Evolutionary conservation across 2,797 vertebrate genomes (phyloP).

Genomic region (Nannoperca australis): DNA sequence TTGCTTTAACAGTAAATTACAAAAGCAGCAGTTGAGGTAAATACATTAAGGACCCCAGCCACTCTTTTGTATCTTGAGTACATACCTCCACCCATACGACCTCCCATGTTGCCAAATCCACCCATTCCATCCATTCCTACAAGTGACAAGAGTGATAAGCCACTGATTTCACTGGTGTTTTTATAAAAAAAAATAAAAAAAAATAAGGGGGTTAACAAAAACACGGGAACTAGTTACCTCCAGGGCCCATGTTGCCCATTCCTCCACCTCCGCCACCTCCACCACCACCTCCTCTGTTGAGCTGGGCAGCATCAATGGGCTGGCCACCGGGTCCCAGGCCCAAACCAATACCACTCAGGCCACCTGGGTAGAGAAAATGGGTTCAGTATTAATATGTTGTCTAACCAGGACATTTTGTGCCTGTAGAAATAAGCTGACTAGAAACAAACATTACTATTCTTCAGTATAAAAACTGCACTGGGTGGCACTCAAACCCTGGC

Average conservation of each 20-base stretch:
- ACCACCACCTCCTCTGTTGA: conserved; percentile 90
- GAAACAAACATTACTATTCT: neutral
- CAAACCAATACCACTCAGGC: conserved; percentile 95
- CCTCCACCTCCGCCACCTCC: conserved; percentile 83
- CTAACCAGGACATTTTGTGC: neutral
- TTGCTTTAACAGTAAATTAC: neutral
- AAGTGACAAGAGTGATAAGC: conserved; percentile 62
- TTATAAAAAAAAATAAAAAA: too few relatives aligned
- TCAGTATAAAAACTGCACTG: neutral
- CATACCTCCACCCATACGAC: conserved; percentile 97
- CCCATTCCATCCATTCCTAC: conserved; percentile 96
- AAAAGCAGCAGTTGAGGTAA: neutral
- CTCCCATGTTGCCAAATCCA: conserved; percentile 91
- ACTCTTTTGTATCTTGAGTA: neutral
- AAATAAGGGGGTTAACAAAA: too few relatives aligned
- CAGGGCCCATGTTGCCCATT: conserved; percentile 94
- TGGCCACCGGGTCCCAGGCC: conserved; percentile 97
- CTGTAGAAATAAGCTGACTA: neutral
- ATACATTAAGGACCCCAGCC: fast-evolving
- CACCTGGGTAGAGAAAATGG: conserved; percentile 83
- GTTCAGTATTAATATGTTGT: neutral
- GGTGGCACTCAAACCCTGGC: neutral
- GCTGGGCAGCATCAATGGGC: conserved; percentile 94
- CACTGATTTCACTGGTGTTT: neutral
- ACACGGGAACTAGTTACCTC: conserved; percentile 77